Evolutionary conservation across 2,888 invertebrate genomes (phyloP).

Genomic region (Ophion slaviceki): DNA sequence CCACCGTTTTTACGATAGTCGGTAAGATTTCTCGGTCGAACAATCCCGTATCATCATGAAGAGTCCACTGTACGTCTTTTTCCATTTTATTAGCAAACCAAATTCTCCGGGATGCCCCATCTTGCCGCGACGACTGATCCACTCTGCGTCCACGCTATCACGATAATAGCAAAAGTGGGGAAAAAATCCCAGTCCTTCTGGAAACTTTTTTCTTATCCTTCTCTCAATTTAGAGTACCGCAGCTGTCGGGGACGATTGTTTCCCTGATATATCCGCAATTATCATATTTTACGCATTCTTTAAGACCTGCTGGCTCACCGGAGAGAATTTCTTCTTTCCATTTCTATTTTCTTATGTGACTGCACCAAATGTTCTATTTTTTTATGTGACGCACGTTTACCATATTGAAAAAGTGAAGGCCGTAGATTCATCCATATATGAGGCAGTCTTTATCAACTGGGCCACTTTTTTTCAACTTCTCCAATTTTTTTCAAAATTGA

Average conservation of each 20-base stretch:
- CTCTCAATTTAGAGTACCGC: slow-evolving; percentile 31
- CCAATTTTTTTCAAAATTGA: no score
- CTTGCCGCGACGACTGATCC: slow-evolving; percentile 20
- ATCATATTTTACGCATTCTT: slow-evolving; percentile 13
- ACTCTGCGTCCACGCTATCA: slow-evolving; percentile 1
- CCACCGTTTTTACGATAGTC: background rate
- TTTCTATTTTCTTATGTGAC: no score
- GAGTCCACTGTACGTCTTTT: background rate
- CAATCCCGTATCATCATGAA: slow-evolving; percentile 21
- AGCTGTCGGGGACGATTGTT: slow-evolving; percentile 39
- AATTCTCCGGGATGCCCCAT: slow-evolving; percentile 29
- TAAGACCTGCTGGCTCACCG: background rate
- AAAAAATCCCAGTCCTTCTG: slow-evolving; percentile 21
- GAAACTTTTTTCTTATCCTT: slow-evolving; percentile 15
- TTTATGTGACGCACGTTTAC: no score
- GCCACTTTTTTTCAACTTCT: no score
- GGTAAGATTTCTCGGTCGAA: slow-evolving; percentile 18
- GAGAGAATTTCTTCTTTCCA: no score
- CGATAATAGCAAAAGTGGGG: slow-evolving; percentile 18
- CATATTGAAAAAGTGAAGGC: no score
- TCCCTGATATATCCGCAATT: slow-evolving; percentile 21
- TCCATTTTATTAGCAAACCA: slow-evolving; percentile 51
- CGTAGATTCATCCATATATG: no score
- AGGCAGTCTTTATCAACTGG: no score
- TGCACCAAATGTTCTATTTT: no score